phyloP scores from a whole-genome alignment of 2,797 vertebrate genomes.

The Bucorvus abyssinicus region DNA sequence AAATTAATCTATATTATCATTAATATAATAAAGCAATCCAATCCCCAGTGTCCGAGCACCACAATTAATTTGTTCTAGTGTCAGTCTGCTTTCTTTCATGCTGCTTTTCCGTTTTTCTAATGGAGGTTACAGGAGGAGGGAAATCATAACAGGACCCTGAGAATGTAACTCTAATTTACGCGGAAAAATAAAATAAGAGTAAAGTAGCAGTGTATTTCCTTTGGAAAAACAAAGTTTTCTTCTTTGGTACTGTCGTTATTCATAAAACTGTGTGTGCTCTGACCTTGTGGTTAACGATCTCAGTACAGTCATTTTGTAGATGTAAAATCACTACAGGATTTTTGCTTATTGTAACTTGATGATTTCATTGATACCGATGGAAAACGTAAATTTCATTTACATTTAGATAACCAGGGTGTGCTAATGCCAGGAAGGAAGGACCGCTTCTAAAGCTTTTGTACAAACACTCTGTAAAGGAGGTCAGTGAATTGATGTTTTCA shows the following conservation, averaged over 20 bases:
- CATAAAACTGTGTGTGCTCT: background rate
- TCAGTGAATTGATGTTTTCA: background rate
- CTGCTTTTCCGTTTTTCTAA: conserved; percentile 44
- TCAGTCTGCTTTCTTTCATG: conserved; percentile 33
- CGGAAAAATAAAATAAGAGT: background rate
- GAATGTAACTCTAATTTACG: conserved; percentile 25
- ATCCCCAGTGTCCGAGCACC: background rate
- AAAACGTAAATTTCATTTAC: conserved; percentile 14
- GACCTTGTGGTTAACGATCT: conserved; percentile 13
- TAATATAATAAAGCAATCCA: conserved; percentile 13
- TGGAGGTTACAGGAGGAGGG: background rate
- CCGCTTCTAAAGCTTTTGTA: background rate
- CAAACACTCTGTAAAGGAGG: background rate
- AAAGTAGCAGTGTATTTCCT: conserved; percentile 23
- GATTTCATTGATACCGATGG: background rate
- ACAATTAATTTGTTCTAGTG: conserved; percentile 25
- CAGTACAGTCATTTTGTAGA: background rate
- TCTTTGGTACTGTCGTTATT: background rate
- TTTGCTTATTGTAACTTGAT: background rate
- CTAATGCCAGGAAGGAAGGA: background rate
- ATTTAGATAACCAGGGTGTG: background rate
- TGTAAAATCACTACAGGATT: background rate
- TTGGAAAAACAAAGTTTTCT: conserved; percentile 20
- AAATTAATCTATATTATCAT: background rate
- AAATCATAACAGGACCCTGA: background rate